Conservation (phyloP, 1,140 invertebrate species). For the Euglossa dilemma region DNA sequence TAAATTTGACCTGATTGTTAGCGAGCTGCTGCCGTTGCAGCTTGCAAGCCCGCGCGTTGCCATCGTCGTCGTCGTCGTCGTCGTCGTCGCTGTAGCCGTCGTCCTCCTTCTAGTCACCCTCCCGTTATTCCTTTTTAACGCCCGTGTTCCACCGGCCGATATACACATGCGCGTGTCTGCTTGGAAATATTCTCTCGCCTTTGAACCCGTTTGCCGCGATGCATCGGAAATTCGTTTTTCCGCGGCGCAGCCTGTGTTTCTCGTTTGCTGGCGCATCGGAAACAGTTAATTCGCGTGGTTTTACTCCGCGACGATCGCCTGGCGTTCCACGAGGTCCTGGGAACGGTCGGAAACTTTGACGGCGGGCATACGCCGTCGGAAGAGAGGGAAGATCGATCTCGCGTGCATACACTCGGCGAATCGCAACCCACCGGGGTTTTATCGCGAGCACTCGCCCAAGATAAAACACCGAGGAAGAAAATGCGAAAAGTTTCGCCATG, state of each 20-base stretch:
- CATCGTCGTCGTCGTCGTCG: background rate
- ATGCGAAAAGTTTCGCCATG: conserved; percentile 61
- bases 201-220: background rate
- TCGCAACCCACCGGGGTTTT: conserved; percentile 44
- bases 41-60: background rate
- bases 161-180: too few relatives aligned
- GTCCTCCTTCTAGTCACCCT: too few relatives aligned
- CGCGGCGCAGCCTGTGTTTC: background rate
- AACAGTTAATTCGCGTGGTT: background rate
- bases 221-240: background rate
- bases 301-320: background rate
- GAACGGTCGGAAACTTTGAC: background rate
- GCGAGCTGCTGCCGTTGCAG: conserved; percentile 33
- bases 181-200: too few relatives aligned
- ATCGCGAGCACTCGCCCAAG: conserved; percentile 49
- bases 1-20: conserved; percentile 70
- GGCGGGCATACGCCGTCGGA: background rate
- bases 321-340: background rate
- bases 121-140: too few relatives aligned
- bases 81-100: background rate
- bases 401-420: conserved; percentile 9
- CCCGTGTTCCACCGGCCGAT: too few relatives aligned
- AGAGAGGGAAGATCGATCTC: background rate
- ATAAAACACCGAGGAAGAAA: conserved; percentile 52
- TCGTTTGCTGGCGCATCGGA: background rate